phyloP scores from a whole-genome alignment of 2,113 vertebrate genomes.

The Telmatochromis bifrenatus region DNA sequence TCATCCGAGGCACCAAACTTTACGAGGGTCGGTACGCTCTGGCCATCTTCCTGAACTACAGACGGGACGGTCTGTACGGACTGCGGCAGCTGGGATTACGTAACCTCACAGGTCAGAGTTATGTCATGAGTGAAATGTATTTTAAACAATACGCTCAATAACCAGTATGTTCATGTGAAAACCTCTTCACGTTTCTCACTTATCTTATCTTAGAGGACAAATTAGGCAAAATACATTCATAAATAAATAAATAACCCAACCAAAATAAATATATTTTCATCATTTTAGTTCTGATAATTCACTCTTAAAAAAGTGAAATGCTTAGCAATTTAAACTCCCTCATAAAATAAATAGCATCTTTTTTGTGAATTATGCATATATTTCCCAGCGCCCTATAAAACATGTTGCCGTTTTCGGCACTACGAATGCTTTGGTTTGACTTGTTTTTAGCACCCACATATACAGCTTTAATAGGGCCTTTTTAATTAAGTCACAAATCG shows the following conservation, averaged over 20 bases:
- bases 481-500: constrained; percentile 49
- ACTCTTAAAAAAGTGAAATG: not conserved
- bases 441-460: constrained; percentile 8
- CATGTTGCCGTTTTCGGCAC: not conserved
- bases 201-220: not conserved
- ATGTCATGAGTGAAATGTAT: not conserved
- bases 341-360: not conserved
- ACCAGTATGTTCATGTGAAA: not conserved
- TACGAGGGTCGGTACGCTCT: constrained; percentile 90
- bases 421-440: not conserved
- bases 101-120: constrained; percentile 84
- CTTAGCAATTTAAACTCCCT: not conserved
- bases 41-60: constrained; percentile 96
- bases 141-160: not conserved
- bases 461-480: constrained; percentile 15
- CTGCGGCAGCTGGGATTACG: constrained; percentile 89
- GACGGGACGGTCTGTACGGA: constrained; percentile 86
- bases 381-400: not conserved
- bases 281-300: not conserved
- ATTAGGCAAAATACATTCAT: not conserved
- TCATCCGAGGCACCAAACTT: constrained; percentile 90
- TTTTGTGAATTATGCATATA: not conserved
- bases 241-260: not conserved
- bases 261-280: not conserved
- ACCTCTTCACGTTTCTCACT: not conserved